Percentiles rank a stretch among this genome's conserved stretches.
Conservation (phyloP, 2,113 vertebrate genomes). For the Seriola dumerili region DNA sequence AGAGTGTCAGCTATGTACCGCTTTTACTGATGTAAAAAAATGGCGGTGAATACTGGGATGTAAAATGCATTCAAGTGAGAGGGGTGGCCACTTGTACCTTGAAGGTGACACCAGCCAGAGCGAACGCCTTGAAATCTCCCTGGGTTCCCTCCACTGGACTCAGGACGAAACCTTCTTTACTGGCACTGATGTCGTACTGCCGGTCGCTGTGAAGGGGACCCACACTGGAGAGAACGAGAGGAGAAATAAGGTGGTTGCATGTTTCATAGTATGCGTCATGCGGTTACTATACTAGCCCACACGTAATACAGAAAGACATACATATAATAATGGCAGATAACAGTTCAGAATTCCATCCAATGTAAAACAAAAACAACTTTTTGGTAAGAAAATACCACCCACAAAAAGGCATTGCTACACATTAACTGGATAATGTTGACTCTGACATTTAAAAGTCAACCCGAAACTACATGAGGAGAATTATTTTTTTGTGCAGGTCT, state of each 20-base stretch:
- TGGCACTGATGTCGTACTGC: slow-evolving; percentile 91
- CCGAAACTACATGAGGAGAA: background rate
- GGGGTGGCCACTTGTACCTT: slow-evolving; percentile 85
- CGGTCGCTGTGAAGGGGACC: slow-evolving; percentile 96
- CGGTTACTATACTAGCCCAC: background rate
- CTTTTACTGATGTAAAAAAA: background rate
- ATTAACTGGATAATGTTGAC: background rate
- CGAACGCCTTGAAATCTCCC: slow-evolving; percentile 97
- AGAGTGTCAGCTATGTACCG: slow-evolving; percentile 6
- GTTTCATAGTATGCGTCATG: background rate
- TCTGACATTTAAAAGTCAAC: background rate
- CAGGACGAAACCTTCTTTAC: slow-evolving; percentile 95
- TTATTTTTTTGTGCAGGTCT: background rate
- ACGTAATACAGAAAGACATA: background rate
- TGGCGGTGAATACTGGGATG: background rate
- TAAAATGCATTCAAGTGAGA: background rate
- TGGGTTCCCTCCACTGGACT: slow-evolving; percentile 90
- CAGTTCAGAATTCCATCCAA: background rate
- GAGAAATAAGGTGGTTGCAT: background rate
- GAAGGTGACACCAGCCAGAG: slow-evolving; percentile 95
- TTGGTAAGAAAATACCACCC: no score
- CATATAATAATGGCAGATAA: background rate
- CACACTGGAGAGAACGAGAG: slow-evolving; percentile 82
- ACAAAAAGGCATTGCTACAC: background rate
- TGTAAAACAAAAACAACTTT: no score